Percentiles rank a stretch among this genome's conserved stretches.
Evolutionary conservation across 2,888 invertebrate species (phyloP).

Genomic region (Thymelicus sylvestris): DNA sequence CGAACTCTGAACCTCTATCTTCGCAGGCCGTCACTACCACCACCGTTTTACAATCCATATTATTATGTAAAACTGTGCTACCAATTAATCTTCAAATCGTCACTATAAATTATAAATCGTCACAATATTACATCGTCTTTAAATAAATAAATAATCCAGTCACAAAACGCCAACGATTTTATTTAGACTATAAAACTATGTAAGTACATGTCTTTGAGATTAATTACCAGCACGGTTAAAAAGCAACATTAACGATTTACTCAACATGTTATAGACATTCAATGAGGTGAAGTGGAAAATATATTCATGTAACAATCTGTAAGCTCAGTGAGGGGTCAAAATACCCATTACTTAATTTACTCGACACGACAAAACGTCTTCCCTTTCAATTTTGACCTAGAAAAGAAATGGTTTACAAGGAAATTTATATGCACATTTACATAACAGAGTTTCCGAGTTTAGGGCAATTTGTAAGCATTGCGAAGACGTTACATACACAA

Average conservation of each 20-base stretch:
- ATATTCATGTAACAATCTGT: constrained; percentile 39
- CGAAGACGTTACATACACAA: constrained; percentile 61
- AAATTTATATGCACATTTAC: constrained; percentile 66
- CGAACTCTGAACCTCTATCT: too few species aligned
- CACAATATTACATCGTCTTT: too few species aligned
- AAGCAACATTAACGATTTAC: constrained; percentile 25
- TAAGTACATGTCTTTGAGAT: neutral
- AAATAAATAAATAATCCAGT: too few species aligned
- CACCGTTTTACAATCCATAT: too few species aligned
- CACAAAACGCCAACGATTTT: too few species aligned
- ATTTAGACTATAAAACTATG: too few species aligned
- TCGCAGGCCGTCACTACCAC: too few species aligned
- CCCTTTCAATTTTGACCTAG: constrained; percentile 56
- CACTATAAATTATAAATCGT: too few species aligned
- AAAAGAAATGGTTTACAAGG: constrained; percentile 53
- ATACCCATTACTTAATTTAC: constrained; percentile 51
- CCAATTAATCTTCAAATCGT: too few species aligned
- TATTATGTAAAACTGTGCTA: too few species aligned
- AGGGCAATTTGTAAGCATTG: constrained; percentile 66
- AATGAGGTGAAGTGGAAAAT: constrained; percentile 34
- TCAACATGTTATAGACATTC: constrained; percentile 28
- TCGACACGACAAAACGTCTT: constrained; percentile 46
- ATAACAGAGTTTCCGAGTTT: constrained; percentile 64
- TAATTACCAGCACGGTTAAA: constrained; percentile 3
- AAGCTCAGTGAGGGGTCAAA: constrained; percentile 45